Evolutionary conservation across 30 jellyfish, hydroid and myxozoan species (phyloP).

Genomic region (Turritopsis dohrnii): DNA sequence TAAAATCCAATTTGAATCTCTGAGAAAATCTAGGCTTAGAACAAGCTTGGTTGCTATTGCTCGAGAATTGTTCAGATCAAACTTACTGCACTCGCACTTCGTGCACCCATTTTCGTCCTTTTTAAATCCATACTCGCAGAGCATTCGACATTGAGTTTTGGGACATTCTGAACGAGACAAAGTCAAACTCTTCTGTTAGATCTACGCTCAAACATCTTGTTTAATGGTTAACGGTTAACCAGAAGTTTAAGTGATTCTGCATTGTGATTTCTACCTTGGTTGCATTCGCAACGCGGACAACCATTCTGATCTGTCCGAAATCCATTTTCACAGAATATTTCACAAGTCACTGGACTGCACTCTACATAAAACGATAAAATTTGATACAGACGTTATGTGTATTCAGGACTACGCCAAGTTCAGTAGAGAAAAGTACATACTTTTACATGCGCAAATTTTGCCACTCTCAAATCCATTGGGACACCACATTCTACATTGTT

Average conservation of each 20-base stretch:
- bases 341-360: background rate
- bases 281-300: background rate
- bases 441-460: background rate
- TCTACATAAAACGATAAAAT: background rate
- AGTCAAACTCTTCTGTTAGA: background rate
- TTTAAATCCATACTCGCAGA: slow-evolving; percentile 23
- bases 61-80: background rate
- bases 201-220: background rate
- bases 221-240: background rate
- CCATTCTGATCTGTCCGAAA: background rate
- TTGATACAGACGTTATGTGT: background rate
- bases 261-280: background rate
- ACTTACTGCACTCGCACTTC: slow-evolving; percentile 23
- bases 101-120: slow-evolving; percentile 31
- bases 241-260: background rate
- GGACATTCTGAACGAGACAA: slow-evolving; percentile 22
- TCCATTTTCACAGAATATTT: background rate
- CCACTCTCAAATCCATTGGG: slow-evolving; percentile 1
- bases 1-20: background rate
- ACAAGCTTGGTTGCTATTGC: background rate
- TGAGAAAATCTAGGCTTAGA: background rate
- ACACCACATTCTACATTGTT: slow-evolving; percentile 3
- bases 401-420: background rate
- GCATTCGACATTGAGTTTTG: slow-evolving; percentile 27
- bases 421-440: background rate